Percentiles rank a stretch among this genome's conserved stretches.
Evolutionary conservation across 1,140 invertebrate genomes (phyloP).

Genomic region (Reticulitermes speratus): DNA sequence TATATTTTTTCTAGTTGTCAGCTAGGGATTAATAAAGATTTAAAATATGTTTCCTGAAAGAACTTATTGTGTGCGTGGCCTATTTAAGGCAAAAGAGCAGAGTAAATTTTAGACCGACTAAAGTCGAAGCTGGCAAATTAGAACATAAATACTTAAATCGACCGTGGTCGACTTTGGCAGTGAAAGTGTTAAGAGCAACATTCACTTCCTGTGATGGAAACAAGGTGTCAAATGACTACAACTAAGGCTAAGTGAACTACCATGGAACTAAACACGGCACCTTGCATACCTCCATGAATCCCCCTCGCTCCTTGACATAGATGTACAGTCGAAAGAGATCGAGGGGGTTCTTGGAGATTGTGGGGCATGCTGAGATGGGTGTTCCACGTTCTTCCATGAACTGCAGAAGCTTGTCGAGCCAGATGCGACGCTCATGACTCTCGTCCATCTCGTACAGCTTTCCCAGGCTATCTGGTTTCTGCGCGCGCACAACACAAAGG

Average conservation of each 20-base stretch:
- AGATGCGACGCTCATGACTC: conserved; percentile 83
- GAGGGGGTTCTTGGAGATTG: conserved; percentile 96
- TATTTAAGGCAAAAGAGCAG: too few relatives aligned
- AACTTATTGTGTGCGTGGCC: too few relatives aligned
- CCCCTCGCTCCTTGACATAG: conserved; percentile 92
- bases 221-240: neutral
- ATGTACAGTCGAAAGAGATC: conserved; percentile 96
- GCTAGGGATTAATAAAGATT: too few relatives aligned
- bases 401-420: conserved; percentile 87
- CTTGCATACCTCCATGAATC: conserved; percentile 94
- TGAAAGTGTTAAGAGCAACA: neutral
- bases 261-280: conserved; percentile 65
- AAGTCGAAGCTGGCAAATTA: too few relatives aligned
- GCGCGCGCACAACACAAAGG: conserved; percentile 38
- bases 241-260: conserved; percentile 23
- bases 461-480: conserved; percentile 87
- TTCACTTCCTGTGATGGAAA: neutral
- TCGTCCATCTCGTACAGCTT: conserved; percentile 97
- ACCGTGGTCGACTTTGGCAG: too few relatives aligned
- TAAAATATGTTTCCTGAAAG: too few relatives aligned
- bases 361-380: conserved; percentile 91
- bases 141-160: too few relatives aligned
- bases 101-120: too few relatives aligned
- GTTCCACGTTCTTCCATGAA: conserved; percentile 93
- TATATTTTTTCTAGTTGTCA: too few relatives aligned